Evolutionary conservation across 2,888 invertebrate genomes (phyloP), one percentile per base, ranked within the genome.

Genomic region (Thymelicus sylvestris): DNA sequence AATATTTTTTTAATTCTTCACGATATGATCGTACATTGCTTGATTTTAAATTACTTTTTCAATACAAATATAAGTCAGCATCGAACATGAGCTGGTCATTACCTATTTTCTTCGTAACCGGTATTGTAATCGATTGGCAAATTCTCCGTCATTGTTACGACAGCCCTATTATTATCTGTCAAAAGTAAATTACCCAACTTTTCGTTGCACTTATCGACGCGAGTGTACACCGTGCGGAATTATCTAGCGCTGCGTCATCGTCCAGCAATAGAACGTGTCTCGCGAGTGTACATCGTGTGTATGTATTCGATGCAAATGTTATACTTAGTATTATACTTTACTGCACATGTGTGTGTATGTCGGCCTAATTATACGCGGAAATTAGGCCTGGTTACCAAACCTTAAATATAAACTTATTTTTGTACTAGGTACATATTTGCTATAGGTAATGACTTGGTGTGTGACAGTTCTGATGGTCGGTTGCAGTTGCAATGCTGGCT

Each of bases 211-310:
- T 65, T 65, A 6, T 65, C 39, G 7, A 38, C 64, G 38, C 64
- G 31, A 52, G 6, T 52, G 64, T 52, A 65, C 64, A 47, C 15
- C 48, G 64, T 50, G 39, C 64, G 64, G 52, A 65, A 65, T 65
- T 52, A 52, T 48, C 64, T 39, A 39, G 44, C 52, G 64, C 64
- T 65, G 64, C 64, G 64, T 65, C 64, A 65, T 52, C 64, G 19
- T 38, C 50, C 64, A 50, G 64, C 64, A 65, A 65, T 65, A 65
- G 64, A 52, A 48, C 64, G n/a, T 7, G 64, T 39, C n/a, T 50
- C 50, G n/a, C 15, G 64, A n/a, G 15, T 24, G 31, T 64, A 50
- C 50, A 64, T 19, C 64, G 12, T 47, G 8, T 48, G 7, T 63
- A 50, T 50, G 50, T 52, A 15, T 52, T 52, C 3, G 15, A 52